Percentiles rank a stretch among this genome's conserved stretches.
Conservation (phyloP, 1,140 invertebrate species). For the Antheraea pernyi region DNA sequence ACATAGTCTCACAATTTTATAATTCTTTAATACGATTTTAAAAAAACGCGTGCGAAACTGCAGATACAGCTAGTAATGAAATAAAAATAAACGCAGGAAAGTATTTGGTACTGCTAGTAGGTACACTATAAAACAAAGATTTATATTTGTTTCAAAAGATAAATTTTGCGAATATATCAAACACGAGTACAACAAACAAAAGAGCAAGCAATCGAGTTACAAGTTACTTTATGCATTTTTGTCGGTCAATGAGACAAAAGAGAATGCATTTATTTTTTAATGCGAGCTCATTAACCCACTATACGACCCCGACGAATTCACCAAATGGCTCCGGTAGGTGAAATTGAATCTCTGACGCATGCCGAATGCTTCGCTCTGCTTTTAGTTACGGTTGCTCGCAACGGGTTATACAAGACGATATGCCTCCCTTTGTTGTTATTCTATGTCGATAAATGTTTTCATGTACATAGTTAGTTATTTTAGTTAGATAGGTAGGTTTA, state of each 20-base stretch:
- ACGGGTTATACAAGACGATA: not conserved
- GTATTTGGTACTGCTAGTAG: too few relatives aligned
- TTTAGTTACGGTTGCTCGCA: constrained; percentile 55
- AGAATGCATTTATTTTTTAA: constrained; percentile 20
- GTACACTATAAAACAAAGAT: too few relatives aligned
- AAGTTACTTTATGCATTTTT: constrained; percentile 50
- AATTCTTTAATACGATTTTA: too few relatives aligned
- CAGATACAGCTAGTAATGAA: too few relatives aligned
- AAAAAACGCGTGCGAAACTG: too few relatives aligned
- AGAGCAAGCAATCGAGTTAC: constrained; percentile 51
- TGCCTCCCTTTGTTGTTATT: not conserved
- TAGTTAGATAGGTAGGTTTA: too few relatives aligned
- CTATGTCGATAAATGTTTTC: not conserved
- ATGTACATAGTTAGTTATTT: not conserved
- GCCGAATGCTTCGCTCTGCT: constrained; percentile 34
- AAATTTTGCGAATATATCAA: too few relatives aligned
- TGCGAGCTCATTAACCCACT: constrained; percentile 28
- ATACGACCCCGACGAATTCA: constrained; percentile 30
- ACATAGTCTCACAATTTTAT: too few relatives aligned
- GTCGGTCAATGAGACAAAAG: constrained; percentile 59
- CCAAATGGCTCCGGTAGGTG: constrained; percentile 48
- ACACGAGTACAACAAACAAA: not conserved
- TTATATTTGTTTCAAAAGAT: too few relatives aligned
- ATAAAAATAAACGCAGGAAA: too few relatives aligned
- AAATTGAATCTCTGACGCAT: constrained; percentile 63